Evolutionary conservation across 2,113 vertebrate genomes (phyloP).

Genomic region (Bubo scandiacus): DNA sequence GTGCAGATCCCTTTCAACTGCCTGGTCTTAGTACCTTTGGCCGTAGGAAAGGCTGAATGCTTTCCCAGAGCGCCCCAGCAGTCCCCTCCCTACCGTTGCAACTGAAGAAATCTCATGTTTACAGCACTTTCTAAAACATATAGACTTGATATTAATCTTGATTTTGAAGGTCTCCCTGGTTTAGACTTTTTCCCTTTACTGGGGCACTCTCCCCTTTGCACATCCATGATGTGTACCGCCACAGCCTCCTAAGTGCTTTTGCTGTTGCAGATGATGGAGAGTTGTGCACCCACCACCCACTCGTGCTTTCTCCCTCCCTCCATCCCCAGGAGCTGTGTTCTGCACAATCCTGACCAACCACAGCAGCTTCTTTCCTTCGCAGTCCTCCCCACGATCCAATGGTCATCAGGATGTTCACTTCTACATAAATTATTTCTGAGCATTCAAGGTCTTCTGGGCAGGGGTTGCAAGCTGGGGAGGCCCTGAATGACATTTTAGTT

Average conservation of each 20-base stretch:
- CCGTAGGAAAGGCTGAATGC: not conserved
- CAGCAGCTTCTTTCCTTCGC: not conserved
- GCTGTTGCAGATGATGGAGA: slow-evolving; percentile 44
- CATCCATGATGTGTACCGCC: not conserved
- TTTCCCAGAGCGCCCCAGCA: not conserved
- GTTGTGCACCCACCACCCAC: not conserved
- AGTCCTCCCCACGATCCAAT: not conserved
- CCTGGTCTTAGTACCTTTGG: not conserved
- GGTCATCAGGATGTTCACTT: not conserved
- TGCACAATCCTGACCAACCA: not conserved
- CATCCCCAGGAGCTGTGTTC: not conserved
- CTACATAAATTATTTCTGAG: not conserved
- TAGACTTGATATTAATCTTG: not conserved
- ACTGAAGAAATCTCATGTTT: not conserved
- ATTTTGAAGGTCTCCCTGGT: not conserved
- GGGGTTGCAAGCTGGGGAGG: not conserved
- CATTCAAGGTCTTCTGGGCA: not conserved
- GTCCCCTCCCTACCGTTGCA: not conserved
- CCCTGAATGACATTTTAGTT: not conserved
- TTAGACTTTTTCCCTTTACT: not conserved
- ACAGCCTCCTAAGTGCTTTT: slow-evolving; percentile 40
- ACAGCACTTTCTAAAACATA: not conserved
- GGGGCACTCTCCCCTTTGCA: not conserved
- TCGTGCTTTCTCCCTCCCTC: not conserved
- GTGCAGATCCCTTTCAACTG: not conserved